phyloP scores from a whole-genome alignment of 1,140 invertebrate species.

The Limonius californicus region DNA sequence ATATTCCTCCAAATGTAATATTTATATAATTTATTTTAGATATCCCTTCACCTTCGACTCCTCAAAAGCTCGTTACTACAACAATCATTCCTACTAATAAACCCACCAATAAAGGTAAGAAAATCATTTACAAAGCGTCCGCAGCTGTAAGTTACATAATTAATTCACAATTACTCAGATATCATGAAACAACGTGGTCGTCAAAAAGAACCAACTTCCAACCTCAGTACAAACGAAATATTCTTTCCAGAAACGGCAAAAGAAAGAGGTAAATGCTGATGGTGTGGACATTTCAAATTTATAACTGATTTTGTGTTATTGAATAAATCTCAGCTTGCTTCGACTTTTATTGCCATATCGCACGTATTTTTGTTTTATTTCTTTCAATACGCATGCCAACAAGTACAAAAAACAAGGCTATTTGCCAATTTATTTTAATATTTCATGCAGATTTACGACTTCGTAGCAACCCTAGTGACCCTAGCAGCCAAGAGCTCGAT shows the following conservation, averaged over 20 bases:
- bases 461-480: slow-evolving; percentile 34
- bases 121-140: no score
- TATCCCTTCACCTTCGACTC: slow-evolving; percentile 5
- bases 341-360: background rate
- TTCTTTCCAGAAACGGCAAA: slow-evolving; percentile 34
- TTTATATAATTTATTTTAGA: slow-evolving; percentile 5
- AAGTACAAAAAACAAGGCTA: slow-evolving; percentile 14
- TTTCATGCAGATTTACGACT: slow-evolving; percentile 34
- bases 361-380: slow-evolving; percentile 21
- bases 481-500: slow-evolving; percentile 27
- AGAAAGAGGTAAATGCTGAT: slow-evolving; percentile 32
- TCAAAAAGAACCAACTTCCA: slow-evolving; percentile 29
- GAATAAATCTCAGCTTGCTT: slow-evolving; percentile 1
- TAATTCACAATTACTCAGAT: slow-evolving; percentile 21
- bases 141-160: background rate
- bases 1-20: no score
- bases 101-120: background rate
- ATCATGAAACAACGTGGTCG: slow-evolving; percentile 30
- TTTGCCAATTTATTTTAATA: slow-evolving; percentile 26
- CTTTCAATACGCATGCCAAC: slow-evolving; percentile 18
- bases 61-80: background rate
- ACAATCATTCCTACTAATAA: slow-evolving; percentile 1
- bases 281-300: slow-evolving; percentile 23
- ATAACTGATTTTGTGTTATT: slow-evolving; percentile 18
- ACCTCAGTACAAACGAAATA: slow-evolving; percentile 34